These are phyloP conservation scores for Protaetia brevitarsis DNA, from an alignment of 1,140 invertebrate species.

Conservation along the genomic window DNA sequence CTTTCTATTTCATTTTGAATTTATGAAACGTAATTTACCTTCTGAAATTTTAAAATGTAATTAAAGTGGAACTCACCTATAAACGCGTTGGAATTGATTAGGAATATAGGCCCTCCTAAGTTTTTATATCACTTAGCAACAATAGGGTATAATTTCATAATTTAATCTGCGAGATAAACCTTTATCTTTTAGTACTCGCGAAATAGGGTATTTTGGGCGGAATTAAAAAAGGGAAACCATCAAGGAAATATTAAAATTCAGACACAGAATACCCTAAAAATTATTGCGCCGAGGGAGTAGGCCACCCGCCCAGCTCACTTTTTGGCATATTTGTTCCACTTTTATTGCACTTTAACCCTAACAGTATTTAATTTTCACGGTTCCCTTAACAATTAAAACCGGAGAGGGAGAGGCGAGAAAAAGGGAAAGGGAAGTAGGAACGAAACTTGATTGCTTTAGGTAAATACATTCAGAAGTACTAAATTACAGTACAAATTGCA, in stretches of 20 bases:
- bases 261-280: background rate
- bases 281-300: background rate
- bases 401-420: background rate
- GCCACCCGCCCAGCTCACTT: background rate
- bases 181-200: background rate
- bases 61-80: too few species aligned
- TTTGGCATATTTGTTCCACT: constrained; percentile 12
- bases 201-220: background rate
- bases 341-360: constrained; percentile 13
- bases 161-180: background rate
- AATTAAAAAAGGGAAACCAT: constrained; percentile 1
- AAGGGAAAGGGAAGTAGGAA: background rate
- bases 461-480: constrained; percentile 7
- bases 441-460: background rate
- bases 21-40: too few species aligned
- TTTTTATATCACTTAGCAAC: too few species aligned
- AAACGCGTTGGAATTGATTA: too few species aligned
- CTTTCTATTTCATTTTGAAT: too few species aligned
- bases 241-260: constrained; percentile 15
- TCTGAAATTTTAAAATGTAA: too few species aligned
- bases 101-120: too few species aligned
- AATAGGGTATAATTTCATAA: constrained; percentile 17
- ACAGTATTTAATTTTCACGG: constrained; percentile 17
- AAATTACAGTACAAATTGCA: background rate
- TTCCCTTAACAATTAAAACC: constrained; percentile 18